phyloP scores from a whole-genome alignment of 2,888 invertebrate genomes.

The Timema podura region DNA sequence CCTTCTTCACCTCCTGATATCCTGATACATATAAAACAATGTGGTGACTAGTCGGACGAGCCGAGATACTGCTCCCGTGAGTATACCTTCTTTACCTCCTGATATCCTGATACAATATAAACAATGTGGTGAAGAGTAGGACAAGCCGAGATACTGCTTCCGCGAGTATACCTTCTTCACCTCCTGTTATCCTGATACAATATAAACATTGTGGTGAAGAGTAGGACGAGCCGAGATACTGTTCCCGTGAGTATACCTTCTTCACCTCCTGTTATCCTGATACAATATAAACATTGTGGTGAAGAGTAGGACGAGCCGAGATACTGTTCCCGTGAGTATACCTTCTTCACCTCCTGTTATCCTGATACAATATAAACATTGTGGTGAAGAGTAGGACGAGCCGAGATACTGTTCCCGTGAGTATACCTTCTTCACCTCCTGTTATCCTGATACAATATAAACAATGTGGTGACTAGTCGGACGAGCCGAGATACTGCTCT shows the following conservation, averaged over 20 bases:
- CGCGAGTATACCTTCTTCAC: constrained; percentile 65
- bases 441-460: too few relatives aligned
- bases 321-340: constrained; percentile 70
- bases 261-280: too few relatives aligned
- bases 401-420: constrained; percentile 71
- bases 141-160: constrained; percentile 70
- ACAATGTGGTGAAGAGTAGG: constrained; percentile 74
- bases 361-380: constrained; percentile 44
- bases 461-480: constrained; percentile 71
- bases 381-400: constrained; percentile 74
- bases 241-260: constrained; percentile 61
- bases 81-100: too few relatives aligned
- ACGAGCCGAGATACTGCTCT: constrained; percentile 70
- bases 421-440: constrained; percentile 41
- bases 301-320: constrained; percentile 74
- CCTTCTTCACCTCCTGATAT: too few relatives aligned
- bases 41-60: constrained; percentile 74
- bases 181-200: too few relatives aligned
- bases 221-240: constrained; percentile 70
- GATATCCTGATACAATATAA: too few relatives aligned
- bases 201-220: constrained; percentile 76
- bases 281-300: constrained; percentile 52
- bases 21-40: too few relatives aligned
- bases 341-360: too few relatives aligned
- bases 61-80: constrained; percentile 71